phyloP scores from a whole-genome alignment of 2,113 vertebrate species.

The Gasterosteus aculeatus region DNA sequence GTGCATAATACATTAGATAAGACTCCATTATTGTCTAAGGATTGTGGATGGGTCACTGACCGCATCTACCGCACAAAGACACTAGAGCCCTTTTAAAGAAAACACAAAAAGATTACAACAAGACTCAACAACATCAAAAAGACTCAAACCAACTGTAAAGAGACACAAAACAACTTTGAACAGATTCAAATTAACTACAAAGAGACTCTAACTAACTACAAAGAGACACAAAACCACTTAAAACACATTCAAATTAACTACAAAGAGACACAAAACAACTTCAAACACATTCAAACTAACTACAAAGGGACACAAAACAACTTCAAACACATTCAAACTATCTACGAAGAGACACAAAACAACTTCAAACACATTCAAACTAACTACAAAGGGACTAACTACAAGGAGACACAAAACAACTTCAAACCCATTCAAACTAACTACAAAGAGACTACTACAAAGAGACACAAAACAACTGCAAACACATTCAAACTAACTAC shows the following conservation, averaged over 20 bases:
- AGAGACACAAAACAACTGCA: too few relatives aligned
- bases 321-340: background rate
- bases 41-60: background rate
- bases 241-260: background rate
- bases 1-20: conserved; percentile 6
- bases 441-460: too few relatives aligned
- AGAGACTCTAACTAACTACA: background rate
- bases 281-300: too few relatives aligned
- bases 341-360: background rate
- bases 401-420: too few relatives aligned
- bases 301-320: too few relatives aligned
- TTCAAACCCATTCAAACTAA: too few relatives aligned
- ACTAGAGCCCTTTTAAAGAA: background rate
- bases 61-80: too few relatives aligned
- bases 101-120: background rate
- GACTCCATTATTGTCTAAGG: background rate
- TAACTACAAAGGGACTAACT: background rate
- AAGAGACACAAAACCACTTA: background rate
- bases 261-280: too few relatives aligned
- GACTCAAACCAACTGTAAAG: background rate
- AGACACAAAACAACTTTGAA: background rate
- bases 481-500: too few relatives aligned
- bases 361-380: background rate
- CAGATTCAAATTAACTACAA: background rate
- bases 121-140: background rate